These are phyloP conservation scores for Periophthalmodon schlosseri DNA, from an alignment of 2,113 vertebrate species.

Conservation along the genomic window DNA sequence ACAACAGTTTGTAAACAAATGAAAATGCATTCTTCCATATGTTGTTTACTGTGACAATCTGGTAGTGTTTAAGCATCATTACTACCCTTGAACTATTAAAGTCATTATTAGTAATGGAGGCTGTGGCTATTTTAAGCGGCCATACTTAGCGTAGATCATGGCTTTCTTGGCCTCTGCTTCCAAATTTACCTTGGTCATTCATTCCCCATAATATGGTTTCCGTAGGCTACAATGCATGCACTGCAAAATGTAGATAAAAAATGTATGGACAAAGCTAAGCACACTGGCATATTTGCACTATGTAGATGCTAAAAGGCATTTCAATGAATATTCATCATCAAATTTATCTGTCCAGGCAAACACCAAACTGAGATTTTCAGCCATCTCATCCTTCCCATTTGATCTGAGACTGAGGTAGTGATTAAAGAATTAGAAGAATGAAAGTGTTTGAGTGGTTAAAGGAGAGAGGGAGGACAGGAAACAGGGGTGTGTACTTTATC, in stretches of 20 bases:
- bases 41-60: conserved; percentile 46
- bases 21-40: conserved; percentile 28
- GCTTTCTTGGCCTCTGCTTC: conserved; percentile 9
- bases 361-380: conserved; percentile 28
- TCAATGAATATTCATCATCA: not conserved
- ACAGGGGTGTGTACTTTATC: conserved; percentile 55
- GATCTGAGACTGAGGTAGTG: conserved; percentile 58
- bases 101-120: conserved; percentile 61
- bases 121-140: conserved; percentile 43
- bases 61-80: conserved; percentile 54
- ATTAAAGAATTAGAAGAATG: conserved; percentile 38
- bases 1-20: conserved; percentile 51
- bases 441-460: conserved; percentile 22
- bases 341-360: not conserved
- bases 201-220: not conserved
- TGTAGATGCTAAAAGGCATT: not conserved
- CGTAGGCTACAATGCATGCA: not conserved
- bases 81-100: conserved; percentile 55
- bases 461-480: conserved; percentile 6
- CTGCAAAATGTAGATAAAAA: too few species aligned
- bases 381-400: conserved; percentile 18
- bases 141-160: conserved; percentile 23
- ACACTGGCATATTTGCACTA: not conserved
- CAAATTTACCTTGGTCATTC: not conserved
- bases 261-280: too few species aligned